These are phyloP conservation scores for Eurosta solidaginis DNA, from an alignment of 1,140 invertebrate species.

Conservation along the genomic window DNA sequence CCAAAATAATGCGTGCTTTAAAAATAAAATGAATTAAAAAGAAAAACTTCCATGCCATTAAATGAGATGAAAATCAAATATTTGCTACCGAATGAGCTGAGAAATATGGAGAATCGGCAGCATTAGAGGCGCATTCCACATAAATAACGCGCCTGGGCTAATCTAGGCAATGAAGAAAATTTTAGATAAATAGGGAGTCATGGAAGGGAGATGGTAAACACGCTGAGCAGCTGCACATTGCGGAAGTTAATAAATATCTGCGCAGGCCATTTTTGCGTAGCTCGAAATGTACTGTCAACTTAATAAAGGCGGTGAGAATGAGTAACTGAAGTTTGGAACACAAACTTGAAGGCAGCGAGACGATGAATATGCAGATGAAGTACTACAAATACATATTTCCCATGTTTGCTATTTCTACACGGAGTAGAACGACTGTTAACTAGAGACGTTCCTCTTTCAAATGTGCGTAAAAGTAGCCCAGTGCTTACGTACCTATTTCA, in stretches of 20 bases:
- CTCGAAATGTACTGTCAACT: not conserved
- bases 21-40: not conserved
- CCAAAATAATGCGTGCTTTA: not conserved
- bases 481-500: too few relatives aligned
- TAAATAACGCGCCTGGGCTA: slow-evolving; percentile 11
- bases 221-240: not conserved
- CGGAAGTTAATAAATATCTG: not conserved
- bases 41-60: not conserved
- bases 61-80: not conserved
- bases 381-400: too few relatives aligned
- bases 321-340: too few relatives aligned
- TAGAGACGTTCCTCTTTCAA: too few relatives aligned
- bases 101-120: not conserved
- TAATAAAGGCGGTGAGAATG: not conserved
- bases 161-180: not conserved
- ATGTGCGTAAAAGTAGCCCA: too few relatives aligned
- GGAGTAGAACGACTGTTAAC: too few relatives aligned
- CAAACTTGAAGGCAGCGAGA: too few relatives aligned
- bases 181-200: not conserved
- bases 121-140: not conserved
- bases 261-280: not conserved
- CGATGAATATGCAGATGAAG: too few relatives aligned
- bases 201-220: not conserved
- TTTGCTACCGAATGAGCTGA: not conserved
- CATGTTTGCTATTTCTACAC: too few relatives aligned